Percentiles rank a stretch among this genome's conserved stretches.
These are phyloP conservation scores for Lophochroa leadbeateri DNA, from an alignment of 2,113 vertebrate species.

Conservation along the genomic window DNA sequence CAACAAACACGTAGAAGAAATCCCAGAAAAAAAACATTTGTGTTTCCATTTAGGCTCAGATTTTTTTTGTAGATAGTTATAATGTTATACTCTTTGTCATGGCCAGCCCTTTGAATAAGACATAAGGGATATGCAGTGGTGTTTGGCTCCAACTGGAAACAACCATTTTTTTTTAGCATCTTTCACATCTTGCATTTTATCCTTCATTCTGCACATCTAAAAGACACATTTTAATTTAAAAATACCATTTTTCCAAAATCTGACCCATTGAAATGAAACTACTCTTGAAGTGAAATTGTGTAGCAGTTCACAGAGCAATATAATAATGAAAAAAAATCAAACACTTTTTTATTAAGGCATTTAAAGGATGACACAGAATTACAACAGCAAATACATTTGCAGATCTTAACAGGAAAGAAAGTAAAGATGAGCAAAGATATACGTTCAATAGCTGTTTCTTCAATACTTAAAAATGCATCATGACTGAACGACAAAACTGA, in stretches of 20 bases:
- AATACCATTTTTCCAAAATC: background rate
- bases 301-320: background rate
- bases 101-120: background rate
- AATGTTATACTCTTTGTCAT: background rate
- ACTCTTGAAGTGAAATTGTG: background rate
- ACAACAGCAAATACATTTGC: background rate
- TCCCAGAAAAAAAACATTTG: background rate
- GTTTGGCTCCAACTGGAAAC: background rate
- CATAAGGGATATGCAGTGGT: rapidly evolving
- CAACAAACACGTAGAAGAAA: background rate
- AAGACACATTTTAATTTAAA: background rate
- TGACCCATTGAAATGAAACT: background rate
- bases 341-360: background rate
- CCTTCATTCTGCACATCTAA: background rate
- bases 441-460: background rate
- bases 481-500: background rate
- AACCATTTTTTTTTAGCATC: background rate
- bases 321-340: background rate
- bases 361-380: background rate
- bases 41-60: background rate
- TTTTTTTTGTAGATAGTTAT: background rate
- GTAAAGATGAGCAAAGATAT: background rate
- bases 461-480: rapidly evolving
- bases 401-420: background rate
- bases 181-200: background rate